Percentiles rank a stretch among this genome's conserved stretches.
Evolutionary conservation across 2,888 invertebrate species (phyloP).

Genomic region (Actias luna): DNA sequence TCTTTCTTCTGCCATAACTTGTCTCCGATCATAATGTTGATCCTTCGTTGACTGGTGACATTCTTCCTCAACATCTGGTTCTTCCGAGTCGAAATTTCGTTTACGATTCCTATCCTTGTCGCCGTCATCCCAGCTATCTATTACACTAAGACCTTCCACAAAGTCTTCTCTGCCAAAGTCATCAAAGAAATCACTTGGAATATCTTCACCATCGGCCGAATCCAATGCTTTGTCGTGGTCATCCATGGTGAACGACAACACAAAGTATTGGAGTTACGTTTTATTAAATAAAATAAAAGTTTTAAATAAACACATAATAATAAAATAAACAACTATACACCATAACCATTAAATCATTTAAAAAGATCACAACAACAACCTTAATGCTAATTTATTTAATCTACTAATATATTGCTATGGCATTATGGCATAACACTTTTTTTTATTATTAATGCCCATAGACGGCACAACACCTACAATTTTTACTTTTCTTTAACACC

Average conservation of each 20-base stretch:
- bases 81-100: conserved; percentile 4
- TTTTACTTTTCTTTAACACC: too few relatives aligned
- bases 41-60: background rate
- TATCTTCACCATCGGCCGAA: conserved; percentile 58
- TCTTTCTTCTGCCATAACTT: background rate
- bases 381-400: too few relatives aligned
- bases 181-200: conserved; percentile 76
- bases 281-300: background rate
- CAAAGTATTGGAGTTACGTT: background rate
- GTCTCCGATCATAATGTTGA: background rate
- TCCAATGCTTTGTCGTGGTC: conserved; percentile 37
- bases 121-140: conserved; percentile 66
- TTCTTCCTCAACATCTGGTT: conserved; percentile 7
- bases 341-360: background rate
- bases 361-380: background rate
- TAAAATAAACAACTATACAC: background rate
- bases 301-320: background rate
- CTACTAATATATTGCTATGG: too few relatives aligned
- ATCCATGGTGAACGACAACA: conserved; percentile 23
- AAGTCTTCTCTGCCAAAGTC: conserved; percentile 73
- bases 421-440: too few relatives aligned
- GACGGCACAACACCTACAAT: too few relatives aligned
- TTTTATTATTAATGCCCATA: too few relatives aligned
- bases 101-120: conserved; percentile 23
- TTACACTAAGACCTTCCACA: conserved; percentile 72